Evolutionary conservation across 1,140 invertebrate genomes (phyloP).

Genomic region (silkworm (Bombyx mori)): ASM3026992v2 NC_085123.1:6290501-6291000

Average conservation of each 20-base stretch:
- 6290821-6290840: neutral
- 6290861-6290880: neutral
- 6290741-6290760: neutral
- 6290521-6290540: no score
- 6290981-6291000: conserved; percentile 18
- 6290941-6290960: conserved; percentile 6
- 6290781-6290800: neutral
- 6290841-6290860: conserved; percentile 4
- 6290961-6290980: conserved; percentile 18
- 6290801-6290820: no score
- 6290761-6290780: neutral
- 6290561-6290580: no score
- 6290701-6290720: neutral
- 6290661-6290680: neutral
- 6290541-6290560: no score
- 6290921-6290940: conserved; percentile 10
- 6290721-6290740: neutral
- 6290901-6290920: conserved; percentile 1
- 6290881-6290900: neutral
- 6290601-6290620: no score
- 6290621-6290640: no score
- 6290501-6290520: no score
- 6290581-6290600: no score
- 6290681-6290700: neutral
- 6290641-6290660: no score